A percentile compares a stretch with the other conserved stretches of the same genome.
Conservation (phyloP, 2,888 invertebrate genomes). For the Drosophila melanosoma region DNA sequence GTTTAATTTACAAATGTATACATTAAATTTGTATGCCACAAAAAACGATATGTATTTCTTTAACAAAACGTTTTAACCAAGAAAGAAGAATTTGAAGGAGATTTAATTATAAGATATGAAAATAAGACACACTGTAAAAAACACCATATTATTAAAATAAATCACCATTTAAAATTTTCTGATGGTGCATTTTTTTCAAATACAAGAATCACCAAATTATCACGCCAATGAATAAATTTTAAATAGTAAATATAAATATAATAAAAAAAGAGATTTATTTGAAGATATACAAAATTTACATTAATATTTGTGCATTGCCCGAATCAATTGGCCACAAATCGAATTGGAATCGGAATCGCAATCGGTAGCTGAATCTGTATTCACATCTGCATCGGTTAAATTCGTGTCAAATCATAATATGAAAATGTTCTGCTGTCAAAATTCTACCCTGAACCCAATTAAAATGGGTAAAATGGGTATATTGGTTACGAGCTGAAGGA, state of each 20-base stretch:
- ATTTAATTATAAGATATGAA: background rate
- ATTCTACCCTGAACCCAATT: background rate
- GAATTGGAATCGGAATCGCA: constrained; percentile 5
- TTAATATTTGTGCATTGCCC: background rate
- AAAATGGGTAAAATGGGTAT: too few species aligned
- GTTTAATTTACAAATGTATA: background rate
- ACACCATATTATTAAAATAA: too few species aligned
- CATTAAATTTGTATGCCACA: background rate
- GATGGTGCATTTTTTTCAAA: too few species aligned
- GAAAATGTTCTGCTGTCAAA: constrained; percentile 24
- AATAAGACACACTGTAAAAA: too few species aligned
- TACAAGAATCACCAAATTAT: too few species aligned
- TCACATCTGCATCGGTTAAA: background rate
- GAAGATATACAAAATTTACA: too few species aligned
- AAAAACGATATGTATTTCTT: background rate
- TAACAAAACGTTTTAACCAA: background rate
- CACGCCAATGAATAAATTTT: too few species aligned
- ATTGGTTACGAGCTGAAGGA: too few species aligned
- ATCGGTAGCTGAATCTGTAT: background rate
- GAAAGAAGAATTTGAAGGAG: background rate
- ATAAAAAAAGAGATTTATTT: too few species aligned
- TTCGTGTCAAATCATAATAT: constrained; percentile 22
- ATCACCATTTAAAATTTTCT: background rate
- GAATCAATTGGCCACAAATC: constrained; percentile 11
- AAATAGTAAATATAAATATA: too few species aligned